A percentile compares a stretch with the other conserved stretches of the same genome.
Evolutionary conservation across 64 coral and sea anemone genomes (phyloP).

Genomic region (Stylophora pistillata): DNA sequence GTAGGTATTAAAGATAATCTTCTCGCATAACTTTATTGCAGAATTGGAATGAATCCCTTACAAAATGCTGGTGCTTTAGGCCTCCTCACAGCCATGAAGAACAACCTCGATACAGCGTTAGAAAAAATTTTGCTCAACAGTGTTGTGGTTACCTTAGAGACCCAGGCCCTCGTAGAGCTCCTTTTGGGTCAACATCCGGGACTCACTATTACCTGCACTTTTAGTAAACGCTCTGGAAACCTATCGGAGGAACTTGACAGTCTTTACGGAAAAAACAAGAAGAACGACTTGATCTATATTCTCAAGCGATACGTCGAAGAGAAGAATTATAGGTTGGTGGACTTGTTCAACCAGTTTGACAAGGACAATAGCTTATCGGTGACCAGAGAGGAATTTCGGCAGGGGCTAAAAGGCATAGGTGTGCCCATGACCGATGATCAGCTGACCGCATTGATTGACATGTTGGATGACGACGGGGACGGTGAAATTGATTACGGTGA

Average conservation of each 20-base stretch:
- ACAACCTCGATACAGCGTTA: slow-evolving; percentile 61
- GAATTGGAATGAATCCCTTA: slow-evolving; percentile 80
- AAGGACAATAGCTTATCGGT: slow-evolving; percentile 96
- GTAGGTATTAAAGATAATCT: background rate
- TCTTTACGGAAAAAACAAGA: slow-evolving; percentile 33
- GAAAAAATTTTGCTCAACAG: slow-evolving; percentile 73
- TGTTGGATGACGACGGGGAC: slow-evolving; percentile 81
- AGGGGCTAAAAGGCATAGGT: slow-evolving; percentile 71
- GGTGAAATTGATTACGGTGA: slow-evolving; percentile 90
- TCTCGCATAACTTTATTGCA: slow-evolving; percentile 15
- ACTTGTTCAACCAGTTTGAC: slow-evolving; percentile 98
- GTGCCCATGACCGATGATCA: slow-evolving; percentile 83
- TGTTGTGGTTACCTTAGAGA: slow-evolving; percentile 75
- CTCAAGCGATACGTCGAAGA: slow-evolving; percentile 73
- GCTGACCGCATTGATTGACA: slow-evolving; percentile 64
- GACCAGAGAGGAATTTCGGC: slow-evolving; percentile 71
- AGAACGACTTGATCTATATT: slow-evolving; percentile 63
- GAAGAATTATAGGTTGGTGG: slow-evolving; percentile 80
- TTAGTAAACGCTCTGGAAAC: slow-evolving; percentile 51
- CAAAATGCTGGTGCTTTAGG: slow-evolving; percentile 62
- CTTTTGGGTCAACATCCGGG: slow-evolving; percentile 55
- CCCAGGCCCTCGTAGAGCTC: slow-evolving; percentile 60
- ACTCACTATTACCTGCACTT: slow-evolving; percentile 64
- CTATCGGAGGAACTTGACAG: slow-evolving; percentile 25
- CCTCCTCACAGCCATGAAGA: slow-evolving; percentile 73